Percentiles rank a stretch among this genome's conserved stretches.
Conservation (phyloP, 2,797 vertebrate genomes). For the Clarias platycephalus region DNA sequence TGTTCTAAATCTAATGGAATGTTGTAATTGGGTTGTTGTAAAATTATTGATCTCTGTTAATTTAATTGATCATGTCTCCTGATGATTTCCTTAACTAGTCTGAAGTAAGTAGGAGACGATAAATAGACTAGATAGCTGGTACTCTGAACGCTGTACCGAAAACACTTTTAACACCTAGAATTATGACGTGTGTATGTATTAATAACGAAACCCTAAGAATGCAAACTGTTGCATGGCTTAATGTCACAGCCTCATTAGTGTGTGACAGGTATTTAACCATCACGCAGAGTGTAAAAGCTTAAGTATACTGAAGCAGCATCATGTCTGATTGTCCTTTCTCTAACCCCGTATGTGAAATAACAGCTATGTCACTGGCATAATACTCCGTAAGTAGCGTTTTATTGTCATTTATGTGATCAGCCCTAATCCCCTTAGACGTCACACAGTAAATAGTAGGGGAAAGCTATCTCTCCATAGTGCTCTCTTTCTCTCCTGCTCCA, state of each 20-base stretch:
- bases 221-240: slow-evolving; percentile 44
- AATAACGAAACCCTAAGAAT: slow-evolving; percentile 27
- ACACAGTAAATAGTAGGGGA: slow-evolving; percentile 67
- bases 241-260: slow-evolving; percentile 38
- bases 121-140: background rate
- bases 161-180: background rate
- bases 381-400: slow-evolving; percentile 75
- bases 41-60: background rate
- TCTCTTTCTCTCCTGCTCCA: slow-evolving; percentile 68
- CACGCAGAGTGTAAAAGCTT: slow-evolving; percentile 46
- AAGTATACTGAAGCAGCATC: slow-evolving; percentile 64
- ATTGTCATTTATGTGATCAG: slow-evolving; percentile 71
- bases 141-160: background rate
- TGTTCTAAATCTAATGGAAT: background rate
- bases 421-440: slow-evolving; percentile 73
- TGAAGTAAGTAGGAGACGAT: background rate
- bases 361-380: slow-evolving; percentile 71
- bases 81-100: background rate
- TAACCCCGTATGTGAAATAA: slow-evolving; percentile 68
- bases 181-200: background rate
- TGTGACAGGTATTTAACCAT: slow-evolving; percentile 48
- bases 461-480: slow-evolving; percentile 53
- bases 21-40: too few relatives aligned
- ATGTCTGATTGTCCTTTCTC: slow-evolving; percentile 62
- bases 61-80: background rate